Evolutionary conservation across 2,888 invertebrate genomes (phyloP).

Genomic region (Nephrotoma appendiculata): DNA sequence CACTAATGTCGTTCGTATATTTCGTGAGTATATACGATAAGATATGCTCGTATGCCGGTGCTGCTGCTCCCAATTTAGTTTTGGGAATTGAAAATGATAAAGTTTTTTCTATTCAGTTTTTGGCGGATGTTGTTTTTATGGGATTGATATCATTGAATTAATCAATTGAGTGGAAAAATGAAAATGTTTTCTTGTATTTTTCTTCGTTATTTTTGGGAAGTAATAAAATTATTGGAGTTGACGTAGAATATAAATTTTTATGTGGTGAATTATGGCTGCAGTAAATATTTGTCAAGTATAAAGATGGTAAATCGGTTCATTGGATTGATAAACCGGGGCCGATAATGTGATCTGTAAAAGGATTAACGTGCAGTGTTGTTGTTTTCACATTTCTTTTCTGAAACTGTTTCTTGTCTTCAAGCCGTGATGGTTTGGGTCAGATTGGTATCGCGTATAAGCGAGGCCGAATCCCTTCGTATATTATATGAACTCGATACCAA

Average conservation of each 20-base stretch:
- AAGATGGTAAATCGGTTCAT: neutral
- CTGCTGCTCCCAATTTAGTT: neutral
- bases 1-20: neutral
- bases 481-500: no score
- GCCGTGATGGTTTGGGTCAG: no score
- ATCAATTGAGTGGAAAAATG: neutral
- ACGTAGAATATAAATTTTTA: neutral
- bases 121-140: neutral
- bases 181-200: neutral
- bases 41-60: neutral
- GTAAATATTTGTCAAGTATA: neutral
- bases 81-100: neutral
- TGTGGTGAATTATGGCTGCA: neutral
- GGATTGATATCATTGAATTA: neutral
- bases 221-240: neutral
- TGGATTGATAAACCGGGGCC: no score
- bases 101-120: neutral
- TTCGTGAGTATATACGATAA: neutral
- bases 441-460: no score
- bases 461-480: no score
- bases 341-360: no score
- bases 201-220: neutral
- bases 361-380: no score
- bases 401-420: no score
- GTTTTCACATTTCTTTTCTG: no score